These are phyloP conservation scores for Elysia chlorotica DNA, from an alignment of 1,140 invertebrate species.

Conservation along the genomic window DNA sequence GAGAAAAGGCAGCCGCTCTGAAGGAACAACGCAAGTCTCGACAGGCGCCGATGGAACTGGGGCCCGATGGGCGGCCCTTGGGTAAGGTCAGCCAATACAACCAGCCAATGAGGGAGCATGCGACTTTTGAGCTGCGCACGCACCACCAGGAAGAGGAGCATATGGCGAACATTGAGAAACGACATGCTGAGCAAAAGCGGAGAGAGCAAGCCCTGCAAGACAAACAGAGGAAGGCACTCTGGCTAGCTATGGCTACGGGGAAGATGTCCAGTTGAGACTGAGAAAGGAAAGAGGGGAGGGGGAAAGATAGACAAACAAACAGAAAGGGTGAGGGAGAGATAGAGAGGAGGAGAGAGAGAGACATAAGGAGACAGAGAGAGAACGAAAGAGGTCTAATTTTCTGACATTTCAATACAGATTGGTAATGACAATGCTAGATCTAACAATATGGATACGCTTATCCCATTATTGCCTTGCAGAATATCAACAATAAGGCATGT, in stretches of 20 bases:
- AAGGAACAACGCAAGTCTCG: constrained; percentile 37
- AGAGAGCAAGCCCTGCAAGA: constrained; percentile 37
- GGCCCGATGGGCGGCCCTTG: constrained; percentile 36
- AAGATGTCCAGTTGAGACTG: too few species aligned
- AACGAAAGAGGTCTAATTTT: too few species aligned
- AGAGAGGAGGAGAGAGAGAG: too few species aligned
- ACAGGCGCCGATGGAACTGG: constrained; percentile 27
- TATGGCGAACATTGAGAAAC: constrained; percentile 40
- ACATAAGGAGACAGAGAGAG: too few species aligned
- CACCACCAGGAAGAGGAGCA: constrained; percentile 51
- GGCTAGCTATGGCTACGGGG: constrained; percentile 48
- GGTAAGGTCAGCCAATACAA: constrained; percentile 53
- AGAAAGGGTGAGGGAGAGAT: too few species aligned
- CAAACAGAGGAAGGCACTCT: constrained; percentile 44
- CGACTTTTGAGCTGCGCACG: constrained; percentile 53
- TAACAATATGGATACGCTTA: too few species aligned
- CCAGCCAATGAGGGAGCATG: constrained; percentile 51
- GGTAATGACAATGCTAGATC: too few species aligned
- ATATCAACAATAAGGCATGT: too few species aligned
- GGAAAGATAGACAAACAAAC: too few species aligned
- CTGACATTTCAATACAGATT: too few species aligned
- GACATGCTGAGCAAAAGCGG: constrained; percentile 29
- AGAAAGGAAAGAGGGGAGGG: too few species aligned
- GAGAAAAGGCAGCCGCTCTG: constrained; percentile 42
- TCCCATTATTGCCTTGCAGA: too few species aligned